A percentile compares a stretch with the other conserved stretches of the same genome.
Conservation (phyloP, 2,888 invertebrate genomes). For the Gasteruption jaculator region DNA sequence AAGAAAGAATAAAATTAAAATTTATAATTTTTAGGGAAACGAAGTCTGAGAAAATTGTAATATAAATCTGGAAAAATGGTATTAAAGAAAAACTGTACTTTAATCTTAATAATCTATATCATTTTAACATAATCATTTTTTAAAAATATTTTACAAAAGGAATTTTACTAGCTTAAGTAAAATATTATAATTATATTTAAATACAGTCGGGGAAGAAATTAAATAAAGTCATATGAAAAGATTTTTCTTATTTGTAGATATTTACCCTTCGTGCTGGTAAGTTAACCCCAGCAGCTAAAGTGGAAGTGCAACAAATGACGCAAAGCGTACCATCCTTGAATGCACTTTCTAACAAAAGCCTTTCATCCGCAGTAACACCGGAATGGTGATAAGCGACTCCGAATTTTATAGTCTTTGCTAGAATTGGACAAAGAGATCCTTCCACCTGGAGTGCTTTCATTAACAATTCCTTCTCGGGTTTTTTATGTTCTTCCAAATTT, state of each 20-base stretch:
- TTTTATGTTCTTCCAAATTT: slow-evolving; percentile 56
- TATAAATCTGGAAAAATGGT: slow-evolving; percentile 9
- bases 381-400: slow-evolving; percentile 95
- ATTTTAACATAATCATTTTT: neutral
- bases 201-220: too few species aligned
- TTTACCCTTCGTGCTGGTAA: slow-evolving; percentile 80
- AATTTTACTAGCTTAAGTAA: too few species aligned
- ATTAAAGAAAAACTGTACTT: slow-evolving; percentile 10
- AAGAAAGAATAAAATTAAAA: slow-evolving; percentile 1
- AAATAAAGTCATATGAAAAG: too few species aligned
- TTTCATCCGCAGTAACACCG: slow-evolving; percentile 83
- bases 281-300: slow-evolving; percentile 96
- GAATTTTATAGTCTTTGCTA: slow-evolving; percentile 66
- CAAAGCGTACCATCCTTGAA: slow-evolving; percentile 79
- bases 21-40: too few species aligned
- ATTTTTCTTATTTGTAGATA: slow-evolving; percentile 12
- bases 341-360: slow-evolving; percentile 77
- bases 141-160: neutral
- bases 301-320: slow-evolving; percentile 92
- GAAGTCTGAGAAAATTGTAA: too few species aligned
- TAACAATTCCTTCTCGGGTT: slow-evolving; percentile 60
- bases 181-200: too few species aligned
- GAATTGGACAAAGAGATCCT: slow-evolving; percentile 64
- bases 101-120: slow-evolving; percentile 6
- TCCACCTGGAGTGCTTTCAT: slow-evolving; percentile 62